phyloP scores from a whole-genome alignment of 1,140 invertebrate species.

The Caenorhabditis tropicalis region DNA sequence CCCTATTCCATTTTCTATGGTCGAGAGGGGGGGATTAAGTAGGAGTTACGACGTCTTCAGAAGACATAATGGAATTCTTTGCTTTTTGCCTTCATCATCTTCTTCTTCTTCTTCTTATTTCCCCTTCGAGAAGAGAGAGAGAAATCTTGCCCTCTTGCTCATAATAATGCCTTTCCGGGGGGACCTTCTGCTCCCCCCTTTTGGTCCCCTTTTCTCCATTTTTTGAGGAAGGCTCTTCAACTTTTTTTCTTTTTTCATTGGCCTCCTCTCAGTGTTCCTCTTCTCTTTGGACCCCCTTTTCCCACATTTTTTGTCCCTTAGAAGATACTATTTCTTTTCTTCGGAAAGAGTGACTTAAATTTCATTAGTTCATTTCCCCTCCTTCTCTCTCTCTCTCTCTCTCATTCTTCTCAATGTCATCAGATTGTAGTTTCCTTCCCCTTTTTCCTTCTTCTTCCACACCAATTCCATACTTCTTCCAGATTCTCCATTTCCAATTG shows the following conservation, averaged over 20 bases:
- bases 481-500: background rate
- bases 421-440: background rate
- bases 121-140: too few relatives aligned
- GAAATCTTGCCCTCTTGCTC: background rate
- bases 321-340: constrained; percentile 25
- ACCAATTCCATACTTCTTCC: background rate
- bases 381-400: background rate
- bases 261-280: background rate
- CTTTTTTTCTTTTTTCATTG: background rate
- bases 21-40: too few relatives aligned
- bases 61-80: constrained; percentile 34
- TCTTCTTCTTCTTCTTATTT: background rate
- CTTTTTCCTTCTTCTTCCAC: background rate
- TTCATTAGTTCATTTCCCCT: constrained; percentile 13
- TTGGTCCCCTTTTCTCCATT: background rate
- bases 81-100: too few relatives aligned
- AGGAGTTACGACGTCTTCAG: too few relatives aligned
- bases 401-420: background rate
- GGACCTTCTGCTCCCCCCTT: background rate
- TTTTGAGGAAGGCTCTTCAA: background rate
- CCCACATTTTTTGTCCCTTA: background rate
- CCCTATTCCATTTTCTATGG: too few relatives aligned
- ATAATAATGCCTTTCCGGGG: background rate
- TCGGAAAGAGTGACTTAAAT: too few relatives aligned
- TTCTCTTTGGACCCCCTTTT: background rate